phyloP scores from a whole-genome alignment of 2,113 vertebrate species.

The Numenius arquata region DNA sequence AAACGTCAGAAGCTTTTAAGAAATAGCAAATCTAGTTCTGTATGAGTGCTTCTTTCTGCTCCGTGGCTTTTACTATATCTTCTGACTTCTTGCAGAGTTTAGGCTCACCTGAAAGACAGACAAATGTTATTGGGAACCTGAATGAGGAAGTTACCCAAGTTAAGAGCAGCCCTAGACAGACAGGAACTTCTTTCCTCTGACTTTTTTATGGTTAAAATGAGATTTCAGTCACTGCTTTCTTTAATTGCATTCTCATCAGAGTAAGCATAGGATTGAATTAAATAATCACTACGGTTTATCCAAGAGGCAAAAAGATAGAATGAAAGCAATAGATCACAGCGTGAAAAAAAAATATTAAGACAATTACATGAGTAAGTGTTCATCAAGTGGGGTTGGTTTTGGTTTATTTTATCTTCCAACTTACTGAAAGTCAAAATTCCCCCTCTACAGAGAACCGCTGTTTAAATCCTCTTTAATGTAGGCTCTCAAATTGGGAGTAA shows the following conservation, averaged over 20 bases:
- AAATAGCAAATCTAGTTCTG: slow-evolving; percentile 56
- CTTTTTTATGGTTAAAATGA: background rate
- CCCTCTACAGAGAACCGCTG: background rate
- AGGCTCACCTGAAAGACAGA: slow-evolving; percentile 68
- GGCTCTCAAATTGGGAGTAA: background rate
- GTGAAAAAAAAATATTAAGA: background rate
- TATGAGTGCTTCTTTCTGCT: slow-evolving; percentile 57
- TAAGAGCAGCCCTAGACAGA: background rate
- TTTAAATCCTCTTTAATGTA: background rate
- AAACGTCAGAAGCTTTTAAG: slow-evolving; percentile 57
- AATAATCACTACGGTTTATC: background rate
- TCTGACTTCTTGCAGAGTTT: slow-evolving; percentile 68
- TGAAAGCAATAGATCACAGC: background rate
- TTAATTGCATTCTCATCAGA: background rate
- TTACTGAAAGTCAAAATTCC: background rate
- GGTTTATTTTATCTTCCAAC: background rate
- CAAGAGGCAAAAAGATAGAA: background rate
- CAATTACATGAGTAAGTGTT: background rate
- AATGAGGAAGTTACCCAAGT: background rate
- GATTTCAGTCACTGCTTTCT: background rate
- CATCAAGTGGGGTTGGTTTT: background rate
- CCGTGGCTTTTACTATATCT: slow-evolving; percentile 63
- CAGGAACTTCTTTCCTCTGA: background rate
- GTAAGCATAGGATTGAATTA: background rate
- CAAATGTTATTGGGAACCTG: background rate